These are phyloP conservation scores for Rhizoglyphus robini DNA, from an alignment of 1,140 invertebrate genomes.

Conservation along the genomic window DNA sequence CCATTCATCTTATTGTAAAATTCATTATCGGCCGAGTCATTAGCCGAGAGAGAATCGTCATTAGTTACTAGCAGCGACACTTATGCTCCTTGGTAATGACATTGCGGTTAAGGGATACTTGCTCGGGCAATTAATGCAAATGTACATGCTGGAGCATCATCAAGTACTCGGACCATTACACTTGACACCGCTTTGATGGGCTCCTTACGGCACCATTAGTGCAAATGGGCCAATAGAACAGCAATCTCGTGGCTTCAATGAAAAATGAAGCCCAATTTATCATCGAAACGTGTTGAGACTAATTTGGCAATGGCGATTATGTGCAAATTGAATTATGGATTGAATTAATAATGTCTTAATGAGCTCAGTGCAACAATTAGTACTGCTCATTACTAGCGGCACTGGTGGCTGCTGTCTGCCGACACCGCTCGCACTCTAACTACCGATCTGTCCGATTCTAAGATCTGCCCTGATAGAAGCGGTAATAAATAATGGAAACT, in stretches of 20 bases:
- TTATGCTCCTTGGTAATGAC: neutral
- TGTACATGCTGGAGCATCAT: conserved; percentile 5
- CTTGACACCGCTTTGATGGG: neutral
- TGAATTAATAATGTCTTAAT: conserved; percentile 11
- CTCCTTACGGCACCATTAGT: neutral
- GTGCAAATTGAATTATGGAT: neutral
- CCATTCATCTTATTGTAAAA: conserved; percentile 14
- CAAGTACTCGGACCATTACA: neutral
- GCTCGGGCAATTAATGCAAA: neutral
- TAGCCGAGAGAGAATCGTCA: conserved; percentile 8
- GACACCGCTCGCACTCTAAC: no score
- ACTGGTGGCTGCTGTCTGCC: no score
- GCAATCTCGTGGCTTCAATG: no score
- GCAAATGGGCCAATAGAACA: no score
- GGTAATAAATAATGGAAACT: no score
- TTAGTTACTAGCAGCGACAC: neutral
- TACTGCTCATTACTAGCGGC: neutral
- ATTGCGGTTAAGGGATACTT: neutral
- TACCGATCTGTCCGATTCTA: no score
- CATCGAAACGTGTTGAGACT: conserved; percentile 13
- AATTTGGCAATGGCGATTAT: neutral
- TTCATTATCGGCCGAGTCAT: conserved; percentile 8
- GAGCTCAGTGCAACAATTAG: neutral
- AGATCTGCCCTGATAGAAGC: no score
- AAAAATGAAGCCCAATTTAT: neutral